Evolutionary conservation across 2,888 invertebrate species (phyloP), one percentile per base, ranked within the genome.

Genomic region (Odontocerum albicorne): DNA sequence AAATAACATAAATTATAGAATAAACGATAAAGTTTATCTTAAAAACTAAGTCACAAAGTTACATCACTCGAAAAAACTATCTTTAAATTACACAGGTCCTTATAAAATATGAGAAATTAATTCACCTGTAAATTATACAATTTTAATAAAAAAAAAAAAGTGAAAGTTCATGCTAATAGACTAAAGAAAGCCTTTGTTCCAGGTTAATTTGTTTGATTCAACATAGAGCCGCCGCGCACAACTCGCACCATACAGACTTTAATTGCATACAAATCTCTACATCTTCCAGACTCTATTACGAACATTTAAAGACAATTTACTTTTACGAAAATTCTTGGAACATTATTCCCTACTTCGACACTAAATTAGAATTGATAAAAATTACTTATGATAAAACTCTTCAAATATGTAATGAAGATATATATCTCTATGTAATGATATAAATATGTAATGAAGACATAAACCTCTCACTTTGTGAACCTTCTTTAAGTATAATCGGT

Each of bases 71-170:
- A n/a, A n/a, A n/a, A n/a, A n/a, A n/a, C n/a, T n/a, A n/a, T n/a
- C n/a, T n/a, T n/a, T n/a, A n/a, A n/a, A n/a, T n/a, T n/a, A n/a
- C n/a, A n/a, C n/a, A n/a, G n/a, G n/a, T n/a, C n/a, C n/a, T n/a
- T n/a, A n/a, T n/a, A n/a, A n/a, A n/a, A n/a, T n/a, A n/a, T n/a
- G n/a, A n/a, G n/a, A n/a, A n/a, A n/a, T n/a, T n/a, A n/a, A n/a
- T n/a, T n/a, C n/a, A n/a, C n/a, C n/a, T n/a, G n/a, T n/a, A n/a
- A n/a, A n/a, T n/a, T n/a, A n/a, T n/a, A n/a, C n/a, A n/a, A n/a
- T n/a, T n/a, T n/a, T n/a, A n/a, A n/a, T n/a, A n/a, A n/a, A 51
- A 62, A 58, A 35, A 64, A 64, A 60, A 38, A 56, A 31, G 53
- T 57, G 21, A 63, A 62, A 38, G 62, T 61, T n/a, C 60, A 57